A percentile compares a stretch with the other conserved stretches of the same genome.
Conservation (phyloP, 2,888 invertebrate genomes). For the Scrobipalpa atriplicella region DNA sequence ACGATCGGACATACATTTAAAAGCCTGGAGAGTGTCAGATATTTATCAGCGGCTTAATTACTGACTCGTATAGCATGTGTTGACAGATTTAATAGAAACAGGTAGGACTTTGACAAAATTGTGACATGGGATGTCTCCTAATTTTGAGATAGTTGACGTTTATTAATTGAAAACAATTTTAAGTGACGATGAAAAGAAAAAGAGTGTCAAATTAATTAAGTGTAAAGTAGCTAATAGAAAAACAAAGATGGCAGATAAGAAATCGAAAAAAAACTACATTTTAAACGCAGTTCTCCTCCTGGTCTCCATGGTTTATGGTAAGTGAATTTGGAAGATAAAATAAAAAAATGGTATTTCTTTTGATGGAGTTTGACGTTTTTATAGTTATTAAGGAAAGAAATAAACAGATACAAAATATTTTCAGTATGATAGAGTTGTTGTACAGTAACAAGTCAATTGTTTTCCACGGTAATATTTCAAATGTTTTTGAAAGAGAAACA, state of each 20-base stretch:
- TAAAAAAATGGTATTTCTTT: background rate
- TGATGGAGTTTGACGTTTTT: background rate
- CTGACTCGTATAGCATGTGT: constrained; percentile 58
- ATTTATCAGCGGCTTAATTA: constrained; percentile 78
- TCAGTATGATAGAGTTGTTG: too few species aligned
- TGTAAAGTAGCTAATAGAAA: constrained; percentile 42
- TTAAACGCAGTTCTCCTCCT: constrained; percentile 67
- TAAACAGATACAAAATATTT: too few species aligned
- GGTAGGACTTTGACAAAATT: constrained; percentile 41
- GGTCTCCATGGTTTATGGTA: constrained; percentile 75
- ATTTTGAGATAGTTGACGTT: constrained; percentile 47
- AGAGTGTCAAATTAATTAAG: constrained; percentile 66
- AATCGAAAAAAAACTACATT: constrained; percentile 54
- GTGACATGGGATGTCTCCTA: constrained; percentile 52
- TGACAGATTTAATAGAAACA: constrained; percentile 69
- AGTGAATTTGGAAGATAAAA: constrained; percentile 45
- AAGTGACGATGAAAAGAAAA: constrained; percentile 68
- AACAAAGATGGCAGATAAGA: constrained; percentile 70
- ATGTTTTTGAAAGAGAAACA: too few species aligned
- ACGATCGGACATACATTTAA: constrained; percentile 66
- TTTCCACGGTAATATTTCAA: too few species aligned
- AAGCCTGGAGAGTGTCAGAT: constrained; percentile 60
- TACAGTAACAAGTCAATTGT: too few species aligned
- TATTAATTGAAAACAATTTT: constrained; percentile 46
- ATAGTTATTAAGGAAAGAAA: background rate